These are phyloP conservation scores for Apamea monoglypha DNA, from an alignment of 2,888 invertebrate genomes.

Conservation along the genomic window DNA sequence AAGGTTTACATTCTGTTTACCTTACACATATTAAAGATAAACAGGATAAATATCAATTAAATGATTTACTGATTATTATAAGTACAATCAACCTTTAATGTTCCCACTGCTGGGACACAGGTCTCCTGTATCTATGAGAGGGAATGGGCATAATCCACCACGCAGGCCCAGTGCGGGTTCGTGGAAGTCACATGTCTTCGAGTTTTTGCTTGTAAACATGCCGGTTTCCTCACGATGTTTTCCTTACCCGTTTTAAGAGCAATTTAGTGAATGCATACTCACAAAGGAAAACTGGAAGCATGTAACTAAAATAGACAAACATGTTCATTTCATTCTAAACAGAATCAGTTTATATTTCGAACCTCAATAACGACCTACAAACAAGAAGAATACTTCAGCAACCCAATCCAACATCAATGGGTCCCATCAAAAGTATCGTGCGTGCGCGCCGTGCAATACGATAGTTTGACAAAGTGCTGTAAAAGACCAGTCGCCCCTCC, in stretches of 20 bases:
- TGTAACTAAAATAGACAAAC: background rate
- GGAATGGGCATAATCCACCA: no score
- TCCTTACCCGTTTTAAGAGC: no score
- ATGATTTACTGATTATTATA: background rate
- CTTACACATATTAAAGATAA: background rate
- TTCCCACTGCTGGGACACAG: no score
- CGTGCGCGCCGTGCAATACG: constrained; percentile 46
- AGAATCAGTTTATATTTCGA: background rate
- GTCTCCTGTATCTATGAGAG: no score
- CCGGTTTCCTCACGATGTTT: no score
- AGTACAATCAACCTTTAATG: no score
- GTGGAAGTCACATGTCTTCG: no score
- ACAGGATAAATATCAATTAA: background rate
- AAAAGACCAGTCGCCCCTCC: constrained; percentile 59
- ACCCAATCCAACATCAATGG: constrained; percentile 40
- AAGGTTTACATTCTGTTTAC: background rate
- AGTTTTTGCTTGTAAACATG: no score
- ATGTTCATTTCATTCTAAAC: background rate
- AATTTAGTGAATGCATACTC: background rate
- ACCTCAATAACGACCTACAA: background rate
- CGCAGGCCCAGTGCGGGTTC: no score
- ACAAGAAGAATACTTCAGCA: constrained; percentile 33
- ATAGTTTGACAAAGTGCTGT: constrained; percentile 62
- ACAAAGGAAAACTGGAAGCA: background rate
- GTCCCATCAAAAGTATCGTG: constrained; percentile 37